Conservation (phyloP, 1,140 invertebrate genomes). For the Sogatella furcifera region DNA sequence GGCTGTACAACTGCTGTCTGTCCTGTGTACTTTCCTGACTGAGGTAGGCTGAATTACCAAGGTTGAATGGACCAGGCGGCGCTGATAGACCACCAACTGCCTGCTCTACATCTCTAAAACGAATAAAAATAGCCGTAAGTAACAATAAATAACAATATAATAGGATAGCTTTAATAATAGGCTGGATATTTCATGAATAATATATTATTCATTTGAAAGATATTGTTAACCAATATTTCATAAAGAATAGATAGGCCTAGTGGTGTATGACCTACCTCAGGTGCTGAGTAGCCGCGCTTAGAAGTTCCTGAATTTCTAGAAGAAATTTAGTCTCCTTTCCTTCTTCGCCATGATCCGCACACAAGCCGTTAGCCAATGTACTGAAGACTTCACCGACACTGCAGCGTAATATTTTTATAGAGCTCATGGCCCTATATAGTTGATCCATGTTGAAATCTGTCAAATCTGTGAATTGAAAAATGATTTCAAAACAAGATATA, state of each 20-base stretch:
- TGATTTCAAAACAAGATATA: no score
- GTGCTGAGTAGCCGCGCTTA: slow-evolving; percentile 62
- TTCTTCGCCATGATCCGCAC: slow-evolving; percentile 63
- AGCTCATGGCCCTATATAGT: slow-evolving; percentile 55
- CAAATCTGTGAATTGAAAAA: not conserved
- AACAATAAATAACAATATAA: no score
- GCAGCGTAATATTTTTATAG: slow-evolving; percentile 62
- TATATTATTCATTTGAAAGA: no score
- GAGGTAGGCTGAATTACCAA: slow-evolving; percentile 71
- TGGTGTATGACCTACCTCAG: slow-evolving; percentile 43
- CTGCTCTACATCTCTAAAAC: slow-evolving; percentile 62
- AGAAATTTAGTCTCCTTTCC: slow-evolving; percentile 66
- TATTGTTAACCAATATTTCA: no score
- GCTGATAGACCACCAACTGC: slow-evolving; percentile 55
- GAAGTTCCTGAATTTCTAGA: slow-evolving; percentile 63
- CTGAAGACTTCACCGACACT: slow-evolving; percentile 75
- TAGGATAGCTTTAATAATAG: no score
- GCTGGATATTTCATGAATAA: no score
- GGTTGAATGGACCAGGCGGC: slow-evolving; percentile 57
- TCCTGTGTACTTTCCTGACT: slow-evolving; percentile 81
- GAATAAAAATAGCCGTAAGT: no score
- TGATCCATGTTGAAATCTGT: slow-evolving; percentile 13
- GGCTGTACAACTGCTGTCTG: slow-evolving; percentile 72
- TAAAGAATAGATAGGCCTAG: no score
- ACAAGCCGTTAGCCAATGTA: slow-evolving; percentile 60